These are phyloP conservation scores for Cassiopea xamachana DNA, from an alignment of 30 jellyfish, hydroid and myxozoan genomes.

Conservation along the genomic window DNA sequence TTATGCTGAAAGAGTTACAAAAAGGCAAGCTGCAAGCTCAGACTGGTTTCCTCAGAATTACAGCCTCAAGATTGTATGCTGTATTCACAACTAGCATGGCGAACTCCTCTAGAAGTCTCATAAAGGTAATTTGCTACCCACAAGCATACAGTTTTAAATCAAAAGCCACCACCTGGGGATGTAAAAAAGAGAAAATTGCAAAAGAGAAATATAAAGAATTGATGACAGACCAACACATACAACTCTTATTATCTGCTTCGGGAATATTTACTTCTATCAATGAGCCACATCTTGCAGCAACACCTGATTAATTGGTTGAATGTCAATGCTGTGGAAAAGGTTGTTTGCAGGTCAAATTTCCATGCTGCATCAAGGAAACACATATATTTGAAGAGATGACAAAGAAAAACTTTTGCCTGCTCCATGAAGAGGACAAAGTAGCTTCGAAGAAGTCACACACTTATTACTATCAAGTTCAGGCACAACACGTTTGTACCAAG, in stretches of 20 bases:
- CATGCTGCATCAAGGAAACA: not conserved
- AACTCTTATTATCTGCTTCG: not conserved
- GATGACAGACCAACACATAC: not conserved
- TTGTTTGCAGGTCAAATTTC: constrained; percentile 13
- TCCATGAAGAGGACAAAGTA: not conserved
- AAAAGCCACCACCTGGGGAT: constrained; percentile 35
- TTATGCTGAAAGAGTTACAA: constrained; percentile 19
- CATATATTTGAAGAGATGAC: not conserved
- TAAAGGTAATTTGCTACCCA: constrained; percentile 35
- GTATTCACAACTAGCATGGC: constrained; percentile 1
- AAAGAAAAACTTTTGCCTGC: not conserved
- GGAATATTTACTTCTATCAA: constrained; percentile 13
- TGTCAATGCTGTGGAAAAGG: constrained; percentile 4
- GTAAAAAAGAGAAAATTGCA: constrained; percentile 15
- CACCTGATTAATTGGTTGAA: constrained; percentile 21
- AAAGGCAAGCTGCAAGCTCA: constrained; percentile 20
- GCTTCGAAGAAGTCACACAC: not conserved
- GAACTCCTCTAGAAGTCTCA: constrained; percentile 15
- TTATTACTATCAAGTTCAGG: constrained; percentile 16
- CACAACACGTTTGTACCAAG: constrained; percentile 3
- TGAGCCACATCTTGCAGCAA: not conserved
- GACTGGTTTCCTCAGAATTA: constrained; percentile 10
- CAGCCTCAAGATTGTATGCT: constrained; percentile 32
- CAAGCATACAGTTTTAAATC: constrained; percentile 2
- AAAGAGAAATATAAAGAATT: not conserved